Base-by-base conservation (phyloP, 2,888 invertebrate species). In the Tupiocoris notatus region DNA sequence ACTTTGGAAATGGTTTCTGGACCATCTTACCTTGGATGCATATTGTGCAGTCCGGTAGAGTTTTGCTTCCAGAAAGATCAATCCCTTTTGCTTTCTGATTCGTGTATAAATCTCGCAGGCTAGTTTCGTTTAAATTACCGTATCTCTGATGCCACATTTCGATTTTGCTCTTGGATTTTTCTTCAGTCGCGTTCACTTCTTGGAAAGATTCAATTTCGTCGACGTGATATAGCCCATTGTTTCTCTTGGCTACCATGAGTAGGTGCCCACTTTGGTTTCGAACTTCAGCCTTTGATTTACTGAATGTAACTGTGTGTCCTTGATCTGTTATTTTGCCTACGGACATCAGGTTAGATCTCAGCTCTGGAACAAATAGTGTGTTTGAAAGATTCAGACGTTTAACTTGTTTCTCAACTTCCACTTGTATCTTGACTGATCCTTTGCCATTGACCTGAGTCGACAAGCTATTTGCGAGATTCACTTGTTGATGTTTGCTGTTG, bases 301-400 rank as follows among this genome's bases (percentile, higher is more conserved):
- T 39, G 56, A 73, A 73, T 0, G 22, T 24, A 16, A 63, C 64
- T 1, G 21, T 22, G 20, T 24, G 39, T 16, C 74, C 74, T 21
- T 63, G 17, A 16, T 73, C 74, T 18, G 64, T 39, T 0, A 73
- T 63, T 20, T 73, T 73, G 9, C 74, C 73, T 16, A 73, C 73
- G 1, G 73, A 62, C 3, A 73, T 1, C 3, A 73, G 25, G 39
- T 73, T 73, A 20, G 39, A 9, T 6, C 74, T 17, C 1, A 73
- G 56, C 1, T 24, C 74, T 2, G 63, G 74, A 3, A 63, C 74
- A 25, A 25, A 25, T 16, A 73, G 21, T 12, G 63, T 59, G 6
- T 59, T 17, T 1, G 0, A 2, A 1, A 70, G 21, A 9, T 59
- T 58, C 2, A 70, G 12, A 0, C 1, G 1, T 59, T 59, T 22